Evolutionary conservation across 2,888 invertebrate genomes (phyloP), one percentile per base, ranked within the genome.

Genomic region (Hyposoter dolosus): DNA sequence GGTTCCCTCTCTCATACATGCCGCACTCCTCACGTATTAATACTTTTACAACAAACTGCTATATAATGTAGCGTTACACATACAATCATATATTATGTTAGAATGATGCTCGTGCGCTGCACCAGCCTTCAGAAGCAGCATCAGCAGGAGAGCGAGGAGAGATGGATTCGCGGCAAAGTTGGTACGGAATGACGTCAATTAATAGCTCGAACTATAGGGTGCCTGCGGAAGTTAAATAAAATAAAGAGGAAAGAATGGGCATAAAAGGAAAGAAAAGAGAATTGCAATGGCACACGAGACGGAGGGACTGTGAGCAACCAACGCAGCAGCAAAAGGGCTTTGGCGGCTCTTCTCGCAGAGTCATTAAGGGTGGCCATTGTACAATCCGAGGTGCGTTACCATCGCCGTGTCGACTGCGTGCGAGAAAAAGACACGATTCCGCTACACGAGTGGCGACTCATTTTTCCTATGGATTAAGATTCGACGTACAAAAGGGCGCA

Each of bases 191-290:
- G 92, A 91, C 91, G 92, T 92, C 92, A 93, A 93, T 93, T 93
- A 93, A 93, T 93, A 92, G 93, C 91, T 90, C 90, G 91, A 91
- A 90, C 93, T 91, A 92, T 93, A 90, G 93, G 93, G 92, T 92
- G 92, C 93, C 93, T 89, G 90, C 92, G 92, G 93, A 93, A 93
- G 92, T 93, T 90, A 92, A 92, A 93, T 93, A 93, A 92, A 87
- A 88, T 82, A 83, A 75, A 82, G 45, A 19, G 45, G 68, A 90
- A 91, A 92, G 91, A 92, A 53, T 71, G 35, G 40, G 47, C 35
- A 43, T n/a, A 23, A 12, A 19, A 66, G 28, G 35, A 47, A 23
- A 15, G 1, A 43, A 47, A 50, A 32, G 28, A 60, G 40, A 28
- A 63, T 60, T 35, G 66, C 92, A 92, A 90, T 90, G 90, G 90